phyloP scores from a whole-genome alignment of 2,113 vertebrate genomes.

The Nyctereutes procyonoides region DNA sequence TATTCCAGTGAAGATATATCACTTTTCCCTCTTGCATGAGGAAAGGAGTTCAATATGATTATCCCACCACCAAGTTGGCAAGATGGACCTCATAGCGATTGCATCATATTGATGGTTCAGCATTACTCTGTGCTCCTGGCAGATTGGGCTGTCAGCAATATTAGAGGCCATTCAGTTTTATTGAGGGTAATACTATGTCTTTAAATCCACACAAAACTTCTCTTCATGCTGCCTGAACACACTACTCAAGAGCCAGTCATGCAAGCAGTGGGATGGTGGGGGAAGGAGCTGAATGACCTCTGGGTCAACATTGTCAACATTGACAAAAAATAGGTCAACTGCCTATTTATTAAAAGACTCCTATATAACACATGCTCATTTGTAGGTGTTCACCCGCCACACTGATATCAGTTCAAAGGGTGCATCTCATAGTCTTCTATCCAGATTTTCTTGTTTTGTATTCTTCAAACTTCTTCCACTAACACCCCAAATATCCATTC shows the following conservation, averaged over 20 bases:
- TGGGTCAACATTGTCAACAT: neutral
- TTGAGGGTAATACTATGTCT: neutral
- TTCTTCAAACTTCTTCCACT: neutral
- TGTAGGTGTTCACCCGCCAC: neutral
- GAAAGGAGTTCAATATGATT: neutral
- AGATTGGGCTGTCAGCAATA: neutral
- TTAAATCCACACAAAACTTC: neutral
- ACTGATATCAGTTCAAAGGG: neutral
- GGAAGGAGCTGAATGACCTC: neutral
- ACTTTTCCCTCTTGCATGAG: neutral
- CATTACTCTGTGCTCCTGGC: neutral
- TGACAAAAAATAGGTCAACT: neutral
- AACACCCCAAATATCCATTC: neutral
- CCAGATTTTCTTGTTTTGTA: neutral
- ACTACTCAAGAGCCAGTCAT: neutral
- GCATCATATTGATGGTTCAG: neutral
- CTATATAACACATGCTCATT: too few species aligned
- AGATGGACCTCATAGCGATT: neutral
- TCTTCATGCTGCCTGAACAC: neutral
- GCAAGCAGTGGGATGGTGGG: neutral
- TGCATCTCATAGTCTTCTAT: neutral
- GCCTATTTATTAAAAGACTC: neutral
- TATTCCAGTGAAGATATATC: neutral
- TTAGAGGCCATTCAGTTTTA: neutral
- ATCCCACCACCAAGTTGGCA: neutral